phyloP scores from a whole-genome alignment of 37 sponge, comb jelly and placozoan genomes.

The Beroe forskalii region DNA sequence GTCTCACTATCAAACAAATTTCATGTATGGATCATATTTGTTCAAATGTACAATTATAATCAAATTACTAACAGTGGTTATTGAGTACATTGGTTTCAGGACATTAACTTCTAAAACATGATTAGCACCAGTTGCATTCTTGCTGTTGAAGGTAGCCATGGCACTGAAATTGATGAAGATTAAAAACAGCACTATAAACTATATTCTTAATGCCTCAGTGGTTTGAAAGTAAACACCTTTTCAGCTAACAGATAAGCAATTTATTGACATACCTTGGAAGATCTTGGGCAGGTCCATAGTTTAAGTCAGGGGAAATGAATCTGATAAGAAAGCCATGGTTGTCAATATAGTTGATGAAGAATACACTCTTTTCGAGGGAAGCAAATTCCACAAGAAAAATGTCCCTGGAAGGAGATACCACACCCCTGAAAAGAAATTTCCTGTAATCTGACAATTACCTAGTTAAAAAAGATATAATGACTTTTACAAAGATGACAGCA shows the following conservation, averaged over 20 bases:
- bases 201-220: background rate
- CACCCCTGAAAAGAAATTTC: conserved; percentile 37
- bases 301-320: conserved; percentile 18
- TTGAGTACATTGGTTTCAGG: conserved; percentile 50
- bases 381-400: conserved; percentile 49
- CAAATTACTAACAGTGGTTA: conserved; percentile 48
- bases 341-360: conserved; percentile 36
- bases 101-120: conserved; percentile 61
- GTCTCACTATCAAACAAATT: too few relatives aligned
- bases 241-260: too few relatives aligned
- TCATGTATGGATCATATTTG: too few relatives aligned
- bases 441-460: too few relatives aligned
- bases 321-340: conserved; percentile 48
- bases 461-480: too few relatives aligned
- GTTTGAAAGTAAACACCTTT: too few relatives aligned
- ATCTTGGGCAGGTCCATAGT: conserved; percentile 60
- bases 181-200: conserved; percentile 1
- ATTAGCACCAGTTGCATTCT: conserved; percentile 10
- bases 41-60: too few relatives aligned
- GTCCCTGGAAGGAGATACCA: conserved; percentile 43
- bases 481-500: too few relatives aligned
- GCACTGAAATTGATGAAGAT: background rate
- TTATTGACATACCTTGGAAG: conserved; percentile 53
- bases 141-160: conserved; percentile 5
- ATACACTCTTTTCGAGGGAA: conserved; percentile 5